These are phyloP conservation scores for Pollachius pollachius DNA, from an alignment of 2,113 vertebrate genomes.

Conservation along the genomic window DNA sequence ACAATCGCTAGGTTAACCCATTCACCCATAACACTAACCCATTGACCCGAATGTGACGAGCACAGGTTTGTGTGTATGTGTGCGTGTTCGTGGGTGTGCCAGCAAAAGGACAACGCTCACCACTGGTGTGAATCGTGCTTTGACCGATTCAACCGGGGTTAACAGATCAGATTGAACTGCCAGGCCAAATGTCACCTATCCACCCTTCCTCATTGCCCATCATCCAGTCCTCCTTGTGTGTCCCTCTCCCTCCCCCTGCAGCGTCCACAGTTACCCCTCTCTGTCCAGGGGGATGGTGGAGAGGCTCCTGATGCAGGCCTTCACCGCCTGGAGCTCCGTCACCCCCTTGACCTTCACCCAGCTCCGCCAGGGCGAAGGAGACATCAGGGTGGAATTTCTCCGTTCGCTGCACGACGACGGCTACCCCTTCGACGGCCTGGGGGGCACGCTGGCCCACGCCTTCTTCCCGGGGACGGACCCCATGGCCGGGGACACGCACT, in stretches of 20 bases:
- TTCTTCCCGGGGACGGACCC: conserved; percentile 81
- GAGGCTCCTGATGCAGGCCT: conserved; percentile 42
- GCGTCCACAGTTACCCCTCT: conserved; percentile 59
- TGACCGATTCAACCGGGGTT: too few species aligned
- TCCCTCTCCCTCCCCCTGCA: conserved; percentile 25
- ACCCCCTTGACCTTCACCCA: conserved; percentile 34
- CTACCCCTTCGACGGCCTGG: conserved; percentile 86
- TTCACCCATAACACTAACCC: too few species aligned
- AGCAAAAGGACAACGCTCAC: too few species aligned
- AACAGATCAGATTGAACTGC: too few species aligned
- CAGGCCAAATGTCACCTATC: too few species aligned
- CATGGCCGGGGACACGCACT: conserved; percentile 84
- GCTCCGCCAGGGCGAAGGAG: conserved; percentile 23
- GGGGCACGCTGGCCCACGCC: conserved; percentile 88
- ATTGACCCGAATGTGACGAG: too few species aligned
- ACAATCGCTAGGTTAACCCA: too few species aligned
- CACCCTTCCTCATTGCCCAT: too few species aligned
- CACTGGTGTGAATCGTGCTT: too few species aligned
- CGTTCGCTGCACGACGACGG: conserved; percentile 78
- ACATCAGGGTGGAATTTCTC: conserved; percentile 80
- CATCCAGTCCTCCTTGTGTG: too few species aligned
- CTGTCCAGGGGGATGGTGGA: conserved; percentile 22
- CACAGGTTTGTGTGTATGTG: too few species aligned
- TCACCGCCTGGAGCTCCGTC: conserved; percentile 74
- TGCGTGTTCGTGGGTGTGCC: too few species aligned